A percentile compares a stretch with the other conserved stretches of the same genome.
Evolutionary conservation across 1,140 invertebrate genomes (phyloP).

Genomic region (Drosophila watanabei): DNA sequence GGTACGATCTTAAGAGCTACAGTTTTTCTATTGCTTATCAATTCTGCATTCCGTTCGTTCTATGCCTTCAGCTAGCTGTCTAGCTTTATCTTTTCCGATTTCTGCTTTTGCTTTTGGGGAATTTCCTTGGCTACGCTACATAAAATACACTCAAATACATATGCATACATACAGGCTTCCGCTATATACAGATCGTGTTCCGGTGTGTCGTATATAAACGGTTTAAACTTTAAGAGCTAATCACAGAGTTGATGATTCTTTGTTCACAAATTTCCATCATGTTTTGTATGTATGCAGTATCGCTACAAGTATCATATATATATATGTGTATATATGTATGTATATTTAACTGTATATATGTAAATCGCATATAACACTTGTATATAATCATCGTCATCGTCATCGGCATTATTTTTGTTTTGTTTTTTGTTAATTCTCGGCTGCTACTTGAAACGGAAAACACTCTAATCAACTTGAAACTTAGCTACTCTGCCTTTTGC

Average conservation of each 20-base stretch:
- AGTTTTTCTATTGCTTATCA: slow-evolving; percentile 66
- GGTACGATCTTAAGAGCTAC: slow-evolving; percentile 59
- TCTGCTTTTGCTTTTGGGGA: slow-evolving; percentile 2
- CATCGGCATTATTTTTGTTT: background rate
- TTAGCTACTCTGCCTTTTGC: slow-evolving; percentile 16
- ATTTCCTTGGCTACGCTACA: slow-evolving; percentile 49
- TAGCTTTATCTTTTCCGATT: slow-evolving; percentile 1
- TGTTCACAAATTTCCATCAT: slow-evolving; percentile 80
- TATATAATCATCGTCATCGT: slow-evolving; percentile 35
- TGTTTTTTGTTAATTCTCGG: background rate
- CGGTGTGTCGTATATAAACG: slow-evolving; percentile 53
- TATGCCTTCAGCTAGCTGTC: slow-evolving; percentile 25
- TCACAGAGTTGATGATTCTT: slow-evolving; percentile 85
- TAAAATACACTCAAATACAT: slow-evolving; percentile 57
- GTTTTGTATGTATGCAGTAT: slow-evolving; percentile 60
- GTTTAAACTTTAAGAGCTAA: slow-evolving; percentile 83
- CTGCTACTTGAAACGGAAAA: slow-evolving; percentile 58
- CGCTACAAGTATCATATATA: slow-evolving; percentile 54
- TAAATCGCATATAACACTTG: slow-evolving; percentile 66
- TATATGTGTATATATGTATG: slow-evolving; percentile 21
- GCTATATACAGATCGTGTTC: slow-evolving; percentile 50
- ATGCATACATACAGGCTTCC: slow-evolving; percentile 47
- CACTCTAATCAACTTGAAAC: slow-evolving; percentile 65
- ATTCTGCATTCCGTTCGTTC: slow-evolving; percentile 18
- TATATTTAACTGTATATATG: slow-evolving; percentile 51